These are phyloP conservation scores for Apostichopus californicus DNA, from an alignment of 35 echinoderm and acorn worm genomes.

Conservation along the genomic window DNA sequence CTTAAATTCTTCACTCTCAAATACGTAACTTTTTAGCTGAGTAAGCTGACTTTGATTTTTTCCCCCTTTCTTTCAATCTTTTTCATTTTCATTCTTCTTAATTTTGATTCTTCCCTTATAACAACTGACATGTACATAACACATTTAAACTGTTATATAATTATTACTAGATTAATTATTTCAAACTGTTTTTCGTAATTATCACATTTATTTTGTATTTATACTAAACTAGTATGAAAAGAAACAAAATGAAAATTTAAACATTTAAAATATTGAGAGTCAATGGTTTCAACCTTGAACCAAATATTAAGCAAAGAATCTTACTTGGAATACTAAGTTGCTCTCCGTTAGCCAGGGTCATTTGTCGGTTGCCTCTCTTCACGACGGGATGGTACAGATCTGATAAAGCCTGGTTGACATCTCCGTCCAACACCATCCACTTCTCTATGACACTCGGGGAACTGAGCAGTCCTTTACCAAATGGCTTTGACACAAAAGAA, in stretches of 20 bases:
- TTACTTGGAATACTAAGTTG: conserved; percentile 68
- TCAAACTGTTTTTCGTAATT: background rate
- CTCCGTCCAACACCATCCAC: conserved; percentile 90
- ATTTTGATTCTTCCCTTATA: no score
- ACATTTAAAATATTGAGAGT: background rate
- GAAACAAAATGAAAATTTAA: no score
- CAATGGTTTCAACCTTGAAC: background rate
- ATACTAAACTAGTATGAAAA: background rate
- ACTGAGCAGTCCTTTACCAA: conserved; percentile 73
- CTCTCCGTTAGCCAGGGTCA: conserved; percentile 68
- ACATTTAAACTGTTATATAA: no score
- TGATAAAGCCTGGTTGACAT: conserved; percentile 49
- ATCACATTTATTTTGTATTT: background rate
- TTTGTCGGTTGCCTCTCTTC: conserved; percentile 16
- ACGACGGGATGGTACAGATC: conserved; percentile 40
- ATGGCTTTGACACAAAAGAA: conserved; percentile 18
- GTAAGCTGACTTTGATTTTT: no score
- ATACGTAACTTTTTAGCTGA: no score
- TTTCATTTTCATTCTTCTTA: no score
- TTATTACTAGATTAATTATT: background rate
- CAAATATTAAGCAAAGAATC: background rate
- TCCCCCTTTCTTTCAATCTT: no score
- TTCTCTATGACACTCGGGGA: conserved; percentile 83
- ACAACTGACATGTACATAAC: no score
- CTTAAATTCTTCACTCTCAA: no score